Evolutionary conservation across 2,113 vertebrate species (phyloP), one percentile per base, ranked within the genome.

Genomic region (Calyptomena viridis): DNA sequence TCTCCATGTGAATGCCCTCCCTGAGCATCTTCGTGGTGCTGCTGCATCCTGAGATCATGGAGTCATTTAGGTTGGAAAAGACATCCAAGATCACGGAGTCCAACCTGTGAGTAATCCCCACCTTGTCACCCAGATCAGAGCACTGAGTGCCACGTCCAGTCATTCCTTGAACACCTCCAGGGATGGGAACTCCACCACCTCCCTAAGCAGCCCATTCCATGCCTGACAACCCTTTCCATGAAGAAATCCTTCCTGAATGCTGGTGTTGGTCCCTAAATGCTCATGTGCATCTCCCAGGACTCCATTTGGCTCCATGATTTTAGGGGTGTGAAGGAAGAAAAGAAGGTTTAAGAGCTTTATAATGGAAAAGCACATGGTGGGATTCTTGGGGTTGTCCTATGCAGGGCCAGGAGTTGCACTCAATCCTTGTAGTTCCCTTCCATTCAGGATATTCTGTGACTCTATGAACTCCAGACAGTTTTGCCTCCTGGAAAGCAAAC

Each of bases 1-100:
- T 24, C 46, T 37, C 46, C 6, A 4, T 0, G 3, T 0, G 1
- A 49, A 15, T 3, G 1, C 10, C 13, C 11, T 5, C 89, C 39
- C 76, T 0, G 2, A 56, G 72, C 47, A n/a, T 30, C 73, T 55
- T 42, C 12, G 2, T 1, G 22, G 10, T 14, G 72, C 67, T 53
- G 4, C 74, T 16, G 10, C 0, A 42, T 4, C 52, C 55, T 0
- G 0, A 90, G 14, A 47, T 15, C 63, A 56, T 16, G 21, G 20
- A 23, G 6, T 19, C 24, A 35, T 1, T 35, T 0, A 4, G n/a
- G 6, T 0, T 62, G 69, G 46, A 53, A 75, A 60, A 75, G 20
- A 55, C 47, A 8, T 13, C 55, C 42, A 63, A 66, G 40, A 28
- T 31, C 49, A 49, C 23, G 14, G 1, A 56, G 2, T 28, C 31